phyloP scores from a whole-genome alignment of 2,797 vertebrate genomes.

The Cephalopachus bancanus region DNA sequence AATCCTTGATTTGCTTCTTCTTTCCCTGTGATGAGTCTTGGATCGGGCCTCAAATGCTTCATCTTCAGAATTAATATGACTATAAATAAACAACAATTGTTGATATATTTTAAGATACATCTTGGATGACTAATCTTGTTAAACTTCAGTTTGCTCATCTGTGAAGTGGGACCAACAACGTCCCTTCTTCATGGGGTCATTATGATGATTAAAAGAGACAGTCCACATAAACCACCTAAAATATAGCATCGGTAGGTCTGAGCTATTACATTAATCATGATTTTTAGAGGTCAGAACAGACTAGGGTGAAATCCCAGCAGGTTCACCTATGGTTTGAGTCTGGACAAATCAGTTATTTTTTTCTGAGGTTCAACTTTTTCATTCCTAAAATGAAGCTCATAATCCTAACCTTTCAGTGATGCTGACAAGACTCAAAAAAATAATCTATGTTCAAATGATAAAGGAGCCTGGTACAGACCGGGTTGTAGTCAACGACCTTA shows the following conservation, averaged over 20 bases:
- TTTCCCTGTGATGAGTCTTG: not conserved
- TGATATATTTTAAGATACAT: not conserved
- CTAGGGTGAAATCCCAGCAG: not conserved
- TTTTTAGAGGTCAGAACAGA: not conserved
- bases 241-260: not conserved
- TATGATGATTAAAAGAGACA: not conserved
- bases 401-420: not conserved
- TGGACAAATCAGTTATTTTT: not conserved
- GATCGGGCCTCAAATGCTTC: not conserved
- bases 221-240: no score
- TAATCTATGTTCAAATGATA: accelerated
- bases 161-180: not conserved
- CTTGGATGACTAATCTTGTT: not conserved
- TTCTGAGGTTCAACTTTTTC: not conserved
- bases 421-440: not conserved
- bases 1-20: no score
- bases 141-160: not conserved
- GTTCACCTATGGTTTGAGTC: accelerated
- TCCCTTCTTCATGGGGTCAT: not conserved
- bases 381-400: not conserved
- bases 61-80: not conserved
- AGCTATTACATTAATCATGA: not conserved
- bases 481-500: accelerated
- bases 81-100: not conserved
- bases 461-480: accelerated